Percentiles rank a stretch among this genome's conserved stretches.
Evolutionary conservation across 53 echinoderm and acorn worm genomes (phyloP).

Genomic region (Actinopyga echinites): DNA sequence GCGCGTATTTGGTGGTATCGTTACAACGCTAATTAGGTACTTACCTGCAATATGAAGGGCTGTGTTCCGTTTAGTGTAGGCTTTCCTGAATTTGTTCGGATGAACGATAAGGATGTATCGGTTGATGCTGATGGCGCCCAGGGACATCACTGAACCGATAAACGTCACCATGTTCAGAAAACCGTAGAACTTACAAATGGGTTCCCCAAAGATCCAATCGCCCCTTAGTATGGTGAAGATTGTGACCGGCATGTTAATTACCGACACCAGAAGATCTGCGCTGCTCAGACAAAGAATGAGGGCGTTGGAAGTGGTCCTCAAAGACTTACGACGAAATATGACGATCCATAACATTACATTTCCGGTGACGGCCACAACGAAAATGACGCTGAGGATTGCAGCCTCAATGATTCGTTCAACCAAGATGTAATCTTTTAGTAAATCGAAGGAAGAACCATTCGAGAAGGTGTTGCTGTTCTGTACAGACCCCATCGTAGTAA

Average conservation of each 20-base stretch:
- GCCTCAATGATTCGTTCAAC: conserved; percentile 77
- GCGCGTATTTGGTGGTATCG: too few relatives aligned
- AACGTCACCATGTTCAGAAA: conserved; percentile 92
- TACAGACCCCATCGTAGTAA: too few relatives aligned
- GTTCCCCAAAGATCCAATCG: conserved; percentile 49
- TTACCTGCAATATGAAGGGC: conserved; percentile 77
- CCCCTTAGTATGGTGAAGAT: conserved; percentile 62
- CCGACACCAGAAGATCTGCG: conserved; percentile 83
- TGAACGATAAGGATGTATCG: conserved; percentile 89
- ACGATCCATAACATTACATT: conserved; percentile 85
- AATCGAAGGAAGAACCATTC: too few relatives aligned
- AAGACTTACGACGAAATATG: conserved; percentile 59
- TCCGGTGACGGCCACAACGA: conserved; percentile 73
- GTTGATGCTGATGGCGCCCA: conserved; percentile 88
- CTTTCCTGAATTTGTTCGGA: conserved; percentile 67
- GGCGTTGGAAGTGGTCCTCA: conserved; percentile 84
- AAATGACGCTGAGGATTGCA: conserved; percentile 59
- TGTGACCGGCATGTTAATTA: conserved; percentile 84
- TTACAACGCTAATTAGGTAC: conserved; percentile 28
- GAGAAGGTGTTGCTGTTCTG: too few relatives aligned
- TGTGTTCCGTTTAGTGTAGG: conserved; percentile 73
- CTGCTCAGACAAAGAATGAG: conserved; percentile 90
- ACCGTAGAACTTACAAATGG: conserved; percentile 66
- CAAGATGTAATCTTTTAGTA: background rate
- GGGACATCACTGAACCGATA: conserved; percentile 94